Base-by-base conservation (phyloP, 2,797 vertebrate species). In the Acanthurus leucopareius region DNA sequence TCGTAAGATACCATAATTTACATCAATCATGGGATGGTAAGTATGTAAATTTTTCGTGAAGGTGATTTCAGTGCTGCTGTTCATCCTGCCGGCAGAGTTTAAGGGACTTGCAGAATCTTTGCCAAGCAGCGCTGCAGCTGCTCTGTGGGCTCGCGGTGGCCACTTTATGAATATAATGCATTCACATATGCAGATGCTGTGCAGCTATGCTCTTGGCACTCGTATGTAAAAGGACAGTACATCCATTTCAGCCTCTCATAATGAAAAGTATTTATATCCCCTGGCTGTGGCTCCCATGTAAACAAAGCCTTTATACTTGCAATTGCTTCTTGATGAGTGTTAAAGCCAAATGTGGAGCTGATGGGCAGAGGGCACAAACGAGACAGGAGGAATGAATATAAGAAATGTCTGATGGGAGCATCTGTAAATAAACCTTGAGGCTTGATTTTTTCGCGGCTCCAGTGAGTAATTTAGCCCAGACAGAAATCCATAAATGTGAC, bases 401-500 rank as follows among this genome's bases (percentile, higher is more conserved):
- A 89, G 79, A 79, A 78, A 89, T 57, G 75, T 84, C 80, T 85
- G 79, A 84, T 82, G 85, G 85, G 75, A 82, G 42, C 54, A 78
- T 83, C 86, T 86, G 85, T 86, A 89, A 91, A 93, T 90, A 91
- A 90, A 91, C 84, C 90, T 88, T 28, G 16, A 75, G 79, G 84
- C 80, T 49, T 83, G 49, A 83, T 88, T 88, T 81, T 45, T 51
- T 65, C 22, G 4, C 10, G 53, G 82, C 83, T 79, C 86, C 83
- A 73, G 72, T 80, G 80, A 82, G 85, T 89, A 86, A 91, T 89
- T 91, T 82, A 81, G 57, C 81, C 80, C 80, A 83, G 86, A 91
- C 84, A 85, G 77, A 90, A 92, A 92, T 91, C 91, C 87, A 92
- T 92, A 89, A 92, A 93, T 69, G 57, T 89, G 90, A 92, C 88